Conservation (phyloP, 2,113 vertebrate genomes). For the Notechis scutatus region DNA sequence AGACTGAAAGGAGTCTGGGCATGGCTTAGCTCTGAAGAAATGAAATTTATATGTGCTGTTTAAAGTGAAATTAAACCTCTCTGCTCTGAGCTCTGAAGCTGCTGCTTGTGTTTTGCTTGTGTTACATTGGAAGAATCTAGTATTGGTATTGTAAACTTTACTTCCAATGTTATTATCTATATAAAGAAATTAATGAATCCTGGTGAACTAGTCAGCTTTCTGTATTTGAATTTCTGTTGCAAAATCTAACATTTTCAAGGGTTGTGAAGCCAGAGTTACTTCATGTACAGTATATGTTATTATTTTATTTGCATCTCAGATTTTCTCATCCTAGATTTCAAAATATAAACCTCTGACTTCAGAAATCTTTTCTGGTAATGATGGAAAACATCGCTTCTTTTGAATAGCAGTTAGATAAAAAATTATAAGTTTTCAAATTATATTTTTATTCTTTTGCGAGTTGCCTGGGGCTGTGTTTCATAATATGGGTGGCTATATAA, state of each 20-base stretch:
- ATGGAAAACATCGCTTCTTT: neutral
- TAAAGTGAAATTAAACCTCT: no score
- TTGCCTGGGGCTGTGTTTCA: neutral
- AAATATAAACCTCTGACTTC: neutral
- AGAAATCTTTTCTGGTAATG: neutral
- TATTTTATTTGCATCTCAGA: neutral
- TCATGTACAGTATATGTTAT: neutral
- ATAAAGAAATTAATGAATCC: no score
- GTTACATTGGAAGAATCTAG: no score
- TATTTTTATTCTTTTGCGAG: neutral
- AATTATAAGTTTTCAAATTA: neutral
- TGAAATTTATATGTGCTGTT: no score
- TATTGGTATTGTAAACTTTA: no score
- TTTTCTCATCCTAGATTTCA: neutral
- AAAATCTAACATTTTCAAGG: neutral
- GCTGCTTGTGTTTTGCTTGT: no score
- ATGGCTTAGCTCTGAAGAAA: no score
- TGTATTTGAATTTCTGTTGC: no score
- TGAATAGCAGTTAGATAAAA: neutral
- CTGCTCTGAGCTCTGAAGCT: no score
- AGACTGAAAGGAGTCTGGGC: no score
- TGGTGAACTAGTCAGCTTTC: no score
- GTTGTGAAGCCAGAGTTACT: neutral
- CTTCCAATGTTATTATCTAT: no score
- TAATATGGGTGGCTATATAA: neutral